Conservation (phyloP, 2,797 vertebrate species). For the Chiloscyllium punctatum region DNA sequence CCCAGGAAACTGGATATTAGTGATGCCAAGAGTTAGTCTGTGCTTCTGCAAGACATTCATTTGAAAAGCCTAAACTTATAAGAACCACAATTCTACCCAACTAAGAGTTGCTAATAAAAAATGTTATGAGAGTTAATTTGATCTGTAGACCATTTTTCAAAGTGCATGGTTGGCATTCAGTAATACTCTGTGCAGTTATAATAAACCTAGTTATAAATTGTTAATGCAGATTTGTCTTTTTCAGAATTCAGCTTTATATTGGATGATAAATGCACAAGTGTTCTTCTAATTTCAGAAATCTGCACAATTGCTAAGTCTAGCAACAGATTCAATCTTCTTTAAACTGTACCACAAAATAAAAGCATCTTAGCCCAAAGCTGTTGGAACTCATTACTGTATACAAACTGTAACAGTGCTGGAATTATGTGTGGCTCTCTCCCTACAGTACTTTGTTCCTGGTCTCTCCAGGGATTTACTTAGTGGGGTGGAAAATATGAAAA, state of each 20-base stretch:
- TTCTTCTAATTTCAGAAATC: conserved; percentile 8
- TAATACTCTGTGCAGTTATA: not conserved
- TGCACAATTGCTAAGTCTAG: not conserved
- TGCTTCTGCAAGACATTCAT: not conserved
- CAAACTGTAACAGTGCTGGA: not conserved
- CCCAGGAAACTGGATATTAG: not conserved
- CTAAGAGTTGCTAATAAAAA: not conserved
- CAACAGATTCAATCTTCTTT: not conserved
- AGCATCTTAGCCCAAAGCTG: not conserved
- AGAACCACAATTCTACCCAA: not conserved
- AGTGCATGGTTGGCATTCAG: not conserved
- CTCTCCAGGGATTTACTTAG: not conserved
- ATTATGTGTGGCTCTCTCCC: conserved; percentile 10
- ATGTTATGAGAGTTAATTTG: not conserved
- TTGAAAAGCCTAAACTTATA: not conserved
- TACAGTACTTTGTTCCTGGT: not conserved
- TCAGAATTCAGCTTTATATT: not conserved
- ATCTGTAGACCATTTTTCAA: not conserved
- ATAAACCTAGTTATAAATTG: not conserved
- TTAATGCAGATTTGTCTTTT: not conserved
- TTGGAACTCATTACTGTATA: not conserved
- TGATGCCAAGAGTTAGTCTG: not conserved
- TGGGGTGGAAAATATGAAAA: not conserved
- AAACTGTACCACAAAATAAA: not conserved
- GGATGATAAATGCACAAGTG: not conserved